phyloP scores from a whole-genome alignment of 2,888 invertebrate genomes.

The Allacma fusca region DNA sequence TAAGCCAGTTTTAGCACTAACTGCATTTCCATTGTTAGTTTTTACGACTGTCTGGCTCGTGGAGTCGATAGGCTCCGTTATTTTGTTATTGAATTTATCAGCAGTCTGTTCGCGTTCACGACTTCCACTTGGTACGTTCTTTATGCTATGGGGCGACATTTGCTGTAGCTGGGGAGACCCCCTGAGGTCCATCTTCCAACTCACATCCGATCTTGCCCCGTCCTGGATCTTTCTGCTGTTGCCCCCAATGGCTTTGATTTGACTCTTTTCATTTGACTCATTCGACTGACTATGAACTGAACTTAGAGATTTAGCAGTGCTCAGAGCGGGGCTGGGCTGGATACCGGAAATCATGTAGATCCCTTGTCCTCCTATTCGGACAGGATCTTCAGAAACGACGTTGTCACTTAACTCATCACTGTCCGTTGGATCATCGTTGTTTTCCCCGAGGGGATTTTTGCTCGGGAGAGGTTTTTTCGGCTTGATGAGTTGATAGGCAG shows the following conservation, averaged over 20 bases:
- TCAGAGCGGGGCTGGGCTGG: not conserved
- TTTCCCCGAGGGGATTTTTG: too few relatives aligned
- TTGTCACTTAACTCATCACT: slow-evolving; percentile 60
- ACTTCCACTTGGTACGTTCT: too few relatives aligned
- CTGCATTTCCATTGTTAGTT: not conserved
- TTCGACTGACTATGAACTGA: too few relatives aligned
- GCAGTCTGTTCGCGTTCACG: too few relatives aligned
- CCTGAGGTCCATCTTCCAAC: too few relatives aligned
- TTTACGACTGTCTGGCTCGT: not conserved
- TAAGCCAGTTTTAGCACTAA: slow-evolving; percentile 12
- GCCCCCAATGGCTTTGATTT: too few relatives aligned
- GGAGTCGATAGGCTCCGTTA: not conserved
- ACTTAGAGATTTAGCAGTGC: too few relatives aligned
- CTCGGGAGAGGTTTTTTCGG: not conserved
- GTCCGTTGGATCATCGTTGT: slow-evolving; percentile 13
- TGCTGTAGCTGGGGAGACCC: too few relatives aligned
- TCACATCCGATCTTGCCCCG: too few relatives aligned
- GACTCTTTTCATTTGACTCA: too few relatives aligned
- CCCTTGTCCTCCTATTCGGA: slow-evolving; percentile 59
- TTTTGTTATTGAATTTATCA: slow-evolving; percentile 12
- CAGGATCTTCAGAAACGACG: slow-evolving; percentile 53
- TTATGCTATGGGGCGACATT: too few relatives aligned
- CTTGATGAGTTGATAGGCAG: slow-evolving; percentile 58
- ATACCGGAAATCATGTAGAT: slow-evolving; percentile 52
- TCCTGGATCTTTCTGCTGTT: too few relatives aligned